Evolutionary conservation across 2,888 invertebrate species (phyloP), one percentile per base, ranked within the genome.

Genomic region (Podotricha telesiphe): DNA sequence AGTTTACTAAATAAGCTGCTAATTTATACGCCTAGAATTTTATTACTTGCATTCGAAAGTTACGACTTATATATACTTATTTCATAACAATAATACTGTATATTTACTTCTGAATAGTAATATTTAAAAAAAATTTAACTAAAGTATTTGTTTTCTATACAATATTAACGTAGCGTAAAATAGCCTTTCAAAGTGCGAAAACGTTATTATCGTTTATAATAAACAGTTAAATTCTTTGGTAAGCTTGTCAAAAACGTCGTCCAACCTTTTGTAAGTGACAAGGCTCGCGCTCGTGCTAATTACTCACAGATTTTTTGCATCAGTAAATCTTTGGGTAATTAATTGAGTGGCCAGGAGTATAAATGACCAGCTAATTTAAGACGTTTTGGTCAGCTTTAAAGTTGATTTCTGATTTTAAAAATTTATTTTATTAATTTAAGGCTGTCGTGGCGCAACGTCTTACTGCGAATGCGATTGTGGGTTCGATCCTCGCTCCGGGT

Each of bases 281-380:
- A 15, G 22, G 3, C 53, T 34, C 17, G 48, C 48, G 22, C 11
- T 34, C 53, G 10, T n/a, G 10, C 34, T 11, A n/a, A 34, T 34
- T 10, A 34, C 17, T 10, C 17, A 6, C 28, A 8, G 15, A 28
- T n/a, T 37, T 37, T 37, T 37, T 37, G 37, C 37, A 7, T 51
- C 51, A 51, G 51, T 51, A 53, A 53, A 34, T 55, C 34, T 55
- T 34, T 5, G 53, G n/a, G n/a, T n/a, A n/a, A n/a, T 10, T 55
- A 34, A 34, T 55, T 55, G 17, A 28, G 11, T 28, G 10, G n/a
- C 10, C 28, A 17, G 28, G n/a, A 28, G 4, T 34, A 22, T 53
- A 34, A 53, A 53, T 53, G n/a, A 53, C 28, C n/a, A 34, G 7
- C 10, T 53, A n/a, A 34, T 53, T 34, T n/a, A 11, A 8, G 10